A percentile compares a stretch with the other conserved stretches of the same genome.
These are phyloP conservation scores for Umimayanthus kanabou DNA, from an alignment of 92 coral and sea anemone genomes.

Conservation along the genomic window DNA sequence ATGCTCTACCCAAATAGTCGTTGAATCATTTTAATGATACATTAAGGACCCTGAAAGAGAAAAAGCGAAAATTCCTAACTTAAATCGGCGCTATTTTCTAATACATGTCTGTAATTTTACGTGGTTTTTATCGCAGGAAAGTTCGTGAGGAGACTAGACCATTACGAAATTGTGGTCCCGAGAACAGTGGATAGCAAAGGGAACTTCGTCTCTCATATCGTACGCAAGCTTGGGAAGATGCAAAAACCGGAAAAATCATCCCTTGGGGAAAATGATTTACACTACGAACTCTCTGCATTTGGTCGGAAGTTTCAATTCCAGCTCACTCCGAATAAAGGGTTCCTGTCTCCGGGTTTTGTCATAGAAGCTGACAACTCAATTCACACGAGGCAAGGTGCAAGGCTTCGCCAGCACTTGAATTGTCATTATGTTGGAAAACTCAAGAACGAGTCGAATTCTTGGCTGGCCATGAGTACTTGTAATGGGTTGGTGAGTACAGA, in stretches of 20 bases:
- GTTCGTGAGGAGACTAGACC: slow-evolving; percentile 33
- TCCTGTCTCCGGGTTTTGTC: slow-evolving; percentile 74
- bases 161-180: slow-evolving; percentile 64
- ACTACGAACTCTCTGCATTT: slow-evolving; percentile 71
- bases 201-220: slow-evolving; percentile 73
- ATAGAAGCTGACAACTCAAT: slow-evolving; percentile 61
- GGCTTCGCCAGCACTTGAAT: slow-evolving; percentile 47
- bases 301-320: slow-evolving; percentile 72
- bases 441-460: slow-evolving; percentile 74
- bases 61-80: not conserved
- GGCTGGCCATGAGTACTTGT: slow-evolving; percentile 82
- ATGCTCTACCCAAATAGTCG: not conserved
- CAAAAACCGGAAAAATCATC: slow-evolving; percentile 13
- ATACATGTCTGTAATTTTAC: not conserved
- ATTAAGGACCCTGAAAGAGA: not conserved
- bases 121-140: slow-evolving; percentile 36
- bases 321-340: slow-evolving; percentile 55
- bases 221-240: slow-evolving; percentile 10
- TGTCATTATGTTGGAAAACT: slow-evolving; percentile 89
- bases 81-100: not conserved
- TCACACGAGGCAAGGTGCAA: slow-evolving; percentile 47
- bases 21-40: slow-evolving; percentile 12
- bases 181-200: slow-evolving; percentile 67
- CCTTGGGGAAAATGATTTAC: slow-evolving; percentile 44
- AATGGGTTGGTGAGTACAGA: slow-evolving; percentile 85